Evolutionary conservation across 1,140 invertebrate species (phyloP).

Genomic region (Diachasmimorpha longicaudata): DNA sequence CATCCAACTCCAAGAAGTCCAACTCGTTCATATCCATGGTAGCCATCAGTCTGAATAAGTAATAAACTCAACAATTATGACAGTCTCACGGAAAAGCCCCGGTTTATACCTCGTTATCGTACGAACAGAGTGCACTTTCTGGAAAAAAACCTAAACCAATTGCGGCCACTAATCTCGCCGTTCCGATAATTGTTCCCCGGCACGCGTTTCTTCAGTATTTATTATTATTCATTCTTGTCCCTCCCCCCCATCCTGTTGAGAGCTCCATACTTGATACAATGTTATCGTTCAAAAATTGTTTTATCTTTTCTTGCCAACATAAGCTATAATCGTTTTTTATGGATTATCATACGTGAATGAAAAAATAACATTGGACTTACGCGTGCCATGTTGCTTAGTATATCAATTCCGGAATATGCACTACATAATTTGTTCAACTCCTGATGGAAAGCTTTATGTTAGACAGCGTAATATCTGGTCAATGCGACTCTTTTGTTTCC

Average conservation of each 20-base stretch:
- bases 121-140: neutral
- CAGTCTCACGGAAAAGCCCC: neutral
- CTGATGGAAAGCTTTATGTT: too few species aligned
- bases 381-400: neutral
- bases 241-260: neutral
- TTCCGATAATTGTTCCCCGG: neutral
- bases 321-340: neutral
- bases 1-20: neutral
- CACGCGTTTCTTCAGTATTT: neutral
- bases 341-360: too few species aligned
- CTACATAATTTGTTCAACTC: too few species aligned
- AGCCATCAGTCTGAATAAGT: neutral
- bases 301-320: neutral
- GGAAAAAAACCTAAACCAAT: neutral
- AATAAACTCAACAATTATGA: neutral
- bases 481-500: too few species aligned
- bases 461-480: too few species aligned
- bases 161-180: neutral
- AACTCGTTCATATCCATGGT: neutral
- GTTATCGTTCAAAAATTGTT: neutral
- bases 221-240: neutral
- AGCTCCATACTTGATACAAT: neutral
- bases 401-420: neutral
- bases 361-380: neutral
- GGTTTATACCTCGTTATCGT: neutral